Percentiles rank a stretch among this genome's conserved stretches.
These are phyloP conservation scores for Catostylus mosaicus DNA, from an alignment of 30 jellyfish, hydroid and myxozoan genomes.

Conservation along the genomic window DNA sequence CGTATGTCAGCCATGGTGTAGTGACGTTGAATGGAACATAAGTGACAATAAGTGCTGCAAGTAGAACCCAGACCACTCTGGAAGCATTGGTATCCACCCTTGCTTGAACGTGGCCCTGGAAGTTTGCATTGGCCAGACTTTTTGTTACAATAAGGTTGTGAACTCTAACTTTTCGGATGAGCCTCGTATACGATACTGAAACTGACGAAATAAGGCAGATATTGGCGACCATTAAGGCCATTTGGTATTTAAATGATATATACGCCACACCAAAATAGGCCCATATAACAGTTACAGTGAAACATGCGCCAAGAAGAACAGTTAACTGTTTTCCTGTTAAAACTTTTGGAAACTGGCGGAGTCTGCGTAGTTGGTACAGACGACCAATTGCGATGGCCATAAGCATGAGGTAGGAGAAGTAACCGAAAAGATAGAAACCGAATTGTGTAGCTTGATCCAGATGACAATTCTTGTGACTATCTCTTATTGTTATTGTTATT, in stretches of 20 bases:
- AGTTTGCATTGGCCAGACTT: constrained; percentile 23
- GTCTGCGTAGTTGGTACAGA: constrained; percentile 23
- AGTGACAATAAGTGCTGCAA: constrained; percentile 1
- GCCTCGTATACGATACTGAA: constrained; percentile 1
- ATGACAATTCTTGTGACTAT: constrained; percentile 13
- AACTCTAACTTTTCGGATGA: constrained; percentile 22
- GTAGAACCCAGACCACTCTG: constrained; percentile 22
- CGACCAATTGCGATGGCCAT: constrained; percentile 47
- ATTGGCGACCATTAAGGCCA: not conserved
- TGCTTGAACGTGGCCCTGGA: constrained; percentile 5
- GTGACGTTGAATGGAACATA: constrained; percentile 31
- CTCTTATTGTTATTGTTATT: constrained; percentile 3
- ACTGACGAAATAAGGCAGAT: constrained; percentile 12
- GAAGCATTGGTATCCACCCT: constrained; percentile 23
- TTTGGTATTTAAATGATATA: constrained; percentile 18
- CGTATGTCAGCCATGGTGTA: constrained; percentile 19
- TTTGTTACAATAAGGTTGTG: constrained; percentile 17
- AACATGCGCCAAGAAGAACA: not conserved
- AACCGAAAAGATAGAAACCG: constrained; percentile 18
- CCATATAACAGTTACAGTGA: not conserved
- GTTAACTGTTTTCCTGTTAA: not conserved
- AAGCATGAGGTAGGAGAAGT: constrained; percentile 51
- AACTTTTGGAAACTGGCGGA: constrained; percentile 5
- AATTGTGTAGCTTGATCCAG: constrained; percentile 39
- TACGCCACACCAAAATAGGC: constrained; percentile 3